Percentiles rank a stretch among this genome's conserved stretches.
Conservation (phyloP, 1,140 invertebrate genomes). For the Thaumatotibia leucotreta region DNA sequence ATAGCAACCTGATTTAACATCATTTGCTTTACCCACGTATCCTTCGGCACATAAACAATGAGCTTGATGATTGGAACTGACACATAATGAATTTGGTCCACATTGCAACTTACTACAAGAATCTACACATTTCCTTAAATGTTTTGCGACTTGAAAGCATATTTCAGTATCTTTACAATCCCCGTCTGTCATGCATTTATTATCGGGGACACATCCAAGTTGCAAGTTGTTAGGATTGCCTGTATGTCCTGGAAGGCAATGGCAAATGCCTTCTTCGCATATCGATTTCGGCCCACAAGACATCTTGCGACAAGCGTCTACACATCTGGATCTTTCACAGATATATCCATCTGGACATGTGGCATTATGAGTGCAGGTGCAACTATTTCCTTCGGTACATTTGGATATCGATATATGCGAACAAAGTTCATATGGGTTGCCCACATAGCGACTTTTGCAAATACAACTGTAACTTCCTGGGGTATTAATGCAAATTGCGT, state of each 20-base stretch:
- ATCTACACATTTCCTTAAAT: constrained; percentile 88
- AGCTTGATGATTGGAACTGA: constrained; percentile 88
- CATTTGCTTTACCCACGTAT: constrained; percentile 87
- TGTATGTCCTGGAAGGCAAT: constrained; percentile 86
- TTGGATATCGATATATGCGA: constrained; percentile 80
- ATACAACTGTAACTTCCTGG: constrained; percentile 91
- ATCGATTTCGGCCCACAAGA: constrained; percentile 89
- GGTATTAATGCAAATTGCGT: constrained; percentile 93
- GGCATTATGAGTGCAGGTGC: constrained; percentile 82
- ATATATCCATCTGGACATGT: constrained; percentile 86
- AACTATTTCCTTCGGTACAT: constrained; percentile 82
- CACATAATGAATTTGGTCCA: constrained; percentile 92
- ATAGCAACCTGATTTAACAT: constrained; percentile 86
- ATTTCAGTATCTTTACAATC: constrained; percentile 90
- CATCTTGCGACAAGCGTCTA: constrained; percentile 84
- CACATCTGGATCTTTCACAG: constrained; percentile 83
- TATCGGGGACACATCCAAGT: constrained; percentile 82
- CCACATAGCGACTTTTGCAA: constrained; percentile 87
- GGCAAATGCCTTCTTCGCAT: constrained; percentile 87
- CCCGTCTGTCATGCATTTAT: constrained; percentile 86
- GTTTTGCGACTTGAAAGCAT: constrained; percentile 88
- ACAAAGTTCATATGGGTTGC: constrained; percentile 91
- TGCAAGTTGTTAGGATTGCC: constrained; percentile 85
- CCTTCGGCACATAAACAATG: constrained; percentile 90
- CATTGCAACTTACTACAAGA: constrained; percentile 92